phyloP scores from a whole-genome alignment of 2,113 vertebrate genomes.

The Acanthisitta chloris region DNA sequence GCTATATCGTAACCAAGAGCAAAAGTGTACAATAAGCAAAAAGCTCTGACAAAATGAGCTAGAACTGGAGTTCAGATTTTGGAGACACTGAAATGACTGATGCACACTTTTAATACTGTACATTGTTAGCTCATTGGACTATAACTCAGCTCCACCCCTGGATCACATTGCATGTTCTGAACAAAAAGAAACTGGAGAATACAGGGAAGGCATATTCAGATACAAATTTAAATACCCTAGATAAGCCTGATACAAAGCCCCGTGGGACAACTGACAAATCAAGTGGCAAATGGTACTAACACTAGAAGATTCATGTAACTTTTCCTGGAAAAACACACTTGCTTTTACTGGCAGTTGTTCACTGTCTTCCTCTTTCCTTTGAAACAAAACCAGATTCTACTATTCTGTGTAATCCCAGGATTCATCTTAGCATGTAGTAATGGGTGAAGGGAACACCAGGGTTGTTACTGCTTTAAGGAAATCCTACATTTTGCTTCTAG shows the following conservation, averaged over 20 bases:
- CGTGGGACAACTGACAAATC: neutral
- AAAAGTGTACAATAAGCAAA: neutral
- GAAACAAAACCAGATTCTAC: neutral
- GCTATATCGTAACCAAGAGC: neutral
- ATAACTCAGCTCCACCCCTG: neutral
- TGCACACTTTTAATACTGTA: neutral
- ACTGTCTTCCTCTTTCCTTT: neutral
- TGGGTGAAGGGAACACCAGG: neutral
- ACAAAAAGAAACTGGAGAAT: neutral
- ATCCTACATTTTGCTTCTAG: neutral
- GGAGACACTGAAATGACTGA: neutral
- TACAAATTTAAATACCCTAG: neutral
- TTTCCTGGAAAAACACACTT: neutral
- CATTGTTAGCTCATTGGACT: neutral
- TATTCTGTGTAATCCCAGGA: neutral
- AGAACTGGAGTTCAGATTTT: neutral
- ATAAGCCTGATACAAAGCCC: neutral
- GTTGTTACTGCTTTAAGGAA: neutral
- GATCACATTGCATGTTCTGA: neutral
- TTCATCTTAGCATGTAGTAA: neutral
- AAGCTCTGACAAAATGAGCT: neutral
- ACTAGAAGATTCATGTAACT: neutral
- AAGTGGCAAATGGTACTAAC: neutral
- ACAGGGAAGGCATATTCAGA: neutral
- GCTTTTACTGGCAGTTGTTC: neutral